Conservation (phyloP, 2,797 vertebrate species). For the Amblyraja radiata region DNA sequence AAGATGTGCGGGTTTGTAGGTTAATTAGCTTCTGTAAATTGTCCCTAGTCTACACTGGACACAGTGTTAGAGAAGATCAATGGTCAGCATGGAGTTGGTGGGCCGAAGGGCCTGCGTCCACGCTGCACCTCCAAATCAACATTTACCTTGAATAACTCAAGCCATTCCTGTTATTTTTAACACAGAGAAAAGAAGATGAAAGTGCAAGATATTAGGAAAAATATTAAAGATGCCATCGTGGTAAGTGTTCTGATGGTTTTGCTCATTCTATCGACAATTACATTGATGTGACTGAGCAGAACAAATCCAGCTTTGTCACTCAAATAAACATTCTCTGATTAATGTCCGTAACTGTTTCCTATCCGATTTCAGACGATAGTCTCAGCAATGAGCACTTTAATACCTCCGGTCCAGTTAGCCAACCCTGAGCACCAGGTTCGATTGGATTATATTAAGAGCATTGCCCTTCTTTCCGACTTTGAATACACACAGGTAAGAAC, state of each 20-base stretch:
- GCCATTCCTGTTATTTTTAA: slow-evolving; percentile 45
- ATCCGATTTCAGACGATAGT: slow-evolving; percentile 77
- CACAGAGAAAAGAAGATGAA: slow-evolving; percentile 94
- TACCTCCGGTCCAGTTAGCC: slow-evolving; percentile 84
- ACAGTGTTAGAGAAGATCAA: no score
- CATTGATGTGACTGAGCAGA: slow-evolving; percentile 37
- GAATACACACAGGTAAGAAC: slow-evolving; percentile 88
- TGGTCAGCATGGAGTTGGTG: neutral
- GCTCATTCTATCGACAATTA: neutral
- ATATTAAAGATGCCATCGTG: slow-evolving; percentile 96
- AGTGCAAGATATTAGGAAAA: slow-evolving; percentile 93
- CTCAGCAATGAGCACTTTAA: slow-evolving; percentile 86
- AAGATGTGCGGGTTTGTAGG: no score
- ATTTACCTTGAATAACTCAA: slow-evolving; percentile 1
- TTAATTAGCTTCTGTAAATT: no score
- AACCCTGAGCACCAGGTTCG: slow-evolving; percentile 85
- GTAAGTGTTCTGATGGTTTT: slow-evolving; percentile 59
- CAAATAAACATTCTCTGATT: slow-evolving; percentile 51
- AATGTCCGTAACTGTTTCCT: slow-evolving; percentile 47
- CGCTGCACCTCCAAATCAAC: no score
- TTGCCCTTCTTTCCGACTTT: slow-evolving; percentile 89
- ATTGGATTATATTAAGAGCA: slow-evolving; percentile 90
- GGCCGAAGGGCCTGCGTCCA: neutral
- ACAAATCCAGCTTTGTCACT: slow-evolving; percentile 58
- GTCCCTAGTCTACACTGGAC: no score